These are phyloP conservation scores for Riptortus pedestris DNA, from an alignment of 1,140 invertebrate species.

Conservation along the genomic window DNA sequence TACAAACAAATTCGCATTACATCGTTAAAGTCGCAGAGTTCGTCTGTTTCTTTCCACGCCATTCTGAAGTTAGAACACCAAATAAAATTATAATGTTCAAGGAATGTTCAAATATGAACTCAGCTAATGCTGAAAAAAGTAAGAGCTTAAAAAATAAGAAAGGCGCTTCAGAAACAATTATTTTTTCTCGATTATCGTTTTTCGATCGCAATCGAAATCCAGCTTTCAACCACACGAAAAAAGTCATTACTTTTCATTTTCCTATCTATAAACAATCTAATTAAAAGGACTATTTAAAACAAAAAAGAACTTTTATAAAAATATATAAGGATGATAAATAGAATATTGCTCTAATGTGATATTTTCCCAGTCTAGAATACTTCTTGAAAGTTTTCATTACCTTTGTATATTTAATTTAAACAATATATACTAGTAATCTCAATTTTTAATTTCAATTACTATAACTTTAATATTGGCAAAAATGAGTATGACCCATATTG, in stretches of 20 bases:
- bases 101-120: not conserved
- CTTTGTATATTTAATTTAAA: not conserved
- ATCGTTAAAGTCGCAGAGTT: not conserved
- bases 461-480: not conserved
- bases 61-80: not conserved
- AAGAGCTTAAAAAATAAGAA: not conserved
- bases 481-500: slow-evolving; percentile 10
- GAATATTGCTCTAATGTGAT: slow-evolving; percentile 10
- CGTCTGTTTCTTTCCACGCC: slow-evolving; percentile 3
- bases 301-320: slow-evolving; percentile 4
- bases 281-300: slow-evolving; percentile 1
- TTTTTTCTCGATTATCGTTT: not conserved
- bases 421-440: not conserved
- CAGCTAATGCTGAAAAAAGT: not conserved
- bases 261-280: not conserved
- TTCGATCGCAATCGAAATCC: slow-evolving; percentile 2
- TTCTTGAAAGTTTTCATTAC: not conserved
- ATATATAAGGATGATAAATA: not conserved
- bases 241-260: not conserved
- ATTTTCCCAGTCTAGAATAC: not conserved
- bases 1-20: not conserved
- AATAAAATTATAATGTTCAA: not conserved
- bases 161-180: not conserved
- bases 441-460: not conserved
- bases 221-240: not conserved